Evolutionary conservation across 2,888 invertebrate species (phyloP).

Genomic region (Callosobruchus maculatus): DNA sequence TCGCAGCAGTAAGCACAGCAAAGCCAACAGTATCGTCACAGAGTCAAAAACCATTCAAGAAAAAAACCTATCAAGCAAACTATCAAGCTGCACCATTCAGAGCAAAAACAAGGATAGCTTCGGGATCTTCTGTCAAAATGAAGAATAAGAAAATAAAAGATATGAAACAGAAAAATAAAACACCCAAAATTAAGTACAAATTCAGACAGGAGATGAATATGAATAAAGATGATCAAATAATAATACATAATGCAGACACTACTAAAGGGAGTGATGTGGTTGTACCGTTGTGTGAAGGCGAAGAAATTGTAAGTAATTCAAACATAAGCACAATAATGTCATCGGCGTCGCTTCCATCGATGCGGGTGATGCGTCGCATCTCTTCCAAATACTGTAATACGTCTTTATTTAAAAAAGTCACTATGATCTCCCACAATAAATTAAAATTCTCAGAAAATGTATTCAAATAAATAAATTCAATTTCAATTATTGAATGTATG

Average conservation of each 20-base stretch:
- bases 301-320: constrained; percentile 42
- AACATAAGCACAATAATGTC: too few relatives aligned
- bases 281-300: constrained; percentile 58
- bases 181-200: background rate
- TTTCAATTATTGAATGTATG: too few relatives aligned
- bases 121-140: background rate
- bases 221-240: constrained; percentile 8
- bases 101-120: background rate
- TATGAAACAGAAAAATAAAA: background rate
- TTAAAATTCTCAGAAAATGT: too few relatives aligned
- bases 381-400: too few relatives aligned
- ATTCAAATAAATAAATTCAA: too few relatives aligned
- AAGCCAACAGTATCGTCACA: constrained; percentile 50
- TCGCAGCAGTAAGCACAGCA: constrained; percentile 54
- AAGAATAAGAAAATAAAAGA: background rate
- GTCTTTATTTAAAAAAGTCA: too few relatives aligned
- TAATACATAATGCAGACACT: constrained; percentile 28
- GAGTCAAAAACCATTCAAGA: constrained; percentile 39
- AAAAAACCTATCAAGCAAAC: constrained; percentile 12
- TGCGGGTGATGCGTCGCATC: too few relatives aligned
- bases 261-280: constrained; percentile 55
- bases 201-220: constrained; percentile 6
- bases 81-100: background rate
- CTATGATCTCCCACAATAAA: too few relatives aligned
- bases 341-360: too few relatives aligned